These are phyloP conservation scores for Cygnus olor DNA, from an alignment of 2,797 vertebrate genomes.

Conservation along the genomic window DNA sequence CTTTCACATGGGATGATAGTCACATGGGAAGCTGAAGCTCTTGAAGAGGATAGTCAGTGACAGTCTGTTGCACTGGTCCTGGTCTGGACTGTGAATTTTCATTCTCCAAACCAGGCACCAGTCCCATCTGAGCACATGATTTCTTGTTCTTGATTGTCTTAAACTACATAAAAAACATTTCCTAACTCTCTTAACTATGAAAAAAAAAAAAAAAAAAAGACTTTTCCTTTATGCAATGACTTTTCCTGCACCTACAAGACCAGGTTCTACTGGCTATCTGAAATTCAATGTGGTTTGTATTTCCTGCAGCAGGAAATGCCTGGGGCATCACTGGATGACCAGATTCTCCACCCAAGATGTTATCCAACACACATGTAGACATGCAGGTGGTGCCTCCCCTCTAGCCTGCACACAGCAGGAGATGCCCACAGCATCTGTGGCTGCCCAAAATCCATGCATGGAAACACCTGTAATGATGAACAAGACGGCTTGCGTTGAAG, in stretches of 20 bases:
- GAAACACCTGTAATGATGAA: background rate
- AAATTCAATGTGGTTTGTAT: background rate
- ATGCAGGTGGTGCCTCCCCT: background rate
- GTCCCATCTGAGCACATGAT: background rate
- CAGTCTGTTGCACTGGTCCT: background rate
- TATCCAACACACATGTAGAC: background rate
- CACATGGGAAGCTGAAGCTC: background rate
- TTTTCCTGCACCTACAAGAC: background rate
- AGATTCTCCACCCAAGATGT: background rate
- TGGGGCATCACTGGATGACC: accelerated
- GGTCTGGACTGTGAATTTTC: background rate
- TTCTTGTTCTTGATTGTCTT: background rate
- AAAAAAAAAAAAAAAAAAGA: too few relatives aligned
- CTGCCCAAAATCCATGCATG: background rate
- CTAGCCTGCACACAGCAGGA: background rate
- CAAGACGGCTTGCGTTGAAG: accelerated
- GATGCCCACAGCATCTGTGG: too few relatives aligned
- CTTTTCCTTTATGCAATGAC: too few relatives aligned
- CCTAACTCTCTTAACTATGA: background rate
- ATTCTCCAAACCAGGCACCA: background rate
- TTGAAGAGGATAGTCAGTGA: background rate
- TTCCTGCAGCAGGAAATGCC: background rate
- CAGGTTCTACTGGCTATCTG: background rate
- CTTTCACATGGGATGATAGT: background rate
- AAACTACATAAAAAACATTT: background rate